Base-by-base conservation (phyloP, 2,797 vertebrate genomes). In the Myotis findleyi region DNA sequence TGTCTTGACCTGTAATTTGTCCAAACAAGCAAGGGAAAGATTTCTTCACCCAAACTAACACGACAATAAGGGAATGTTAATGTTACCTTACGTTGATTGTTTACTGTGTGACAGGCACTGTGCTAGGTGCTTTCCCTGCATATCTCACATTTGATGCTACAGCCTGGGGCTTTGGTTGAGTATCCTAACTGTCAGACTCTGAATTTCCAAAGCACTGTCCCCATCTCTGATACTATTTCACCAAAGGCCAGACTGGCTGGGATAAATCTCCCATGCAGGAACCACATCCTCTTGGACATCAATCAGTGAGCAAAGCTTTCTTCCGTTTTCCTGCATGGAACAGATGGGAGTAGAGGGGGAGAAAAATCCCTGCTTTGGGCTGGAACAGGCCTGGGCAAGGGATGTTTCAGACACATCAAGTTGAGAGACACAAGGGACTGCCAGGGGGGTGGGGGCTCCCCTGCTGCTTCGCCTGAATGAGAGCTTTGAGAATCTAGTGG, bases 351-450 rank as follows among this genome's bases (percentile, higher is more conserved):
- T 36, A 27, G 49, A 88, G 47, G 18, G 51, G 62, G 38, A 69
- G 90, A 47, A 64, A 92, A 93, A 76, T 89, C 73, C 76, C 91
- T 0, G 0, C 93, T n/a, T 11, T 36, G 59, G 86, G 86, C 93
- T 82, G 38, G 47, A 53, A 59, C 96, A 95, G 89, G 93, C 82
- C 95, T 91, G 83, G 95, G 89, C 93, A 94, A 73, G 85, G 81
- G 69, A 66, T 4, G 38, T 11, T 36, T 76, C 69, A 38, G 62
- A 53, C 17, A 17, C 49, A 17, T 5, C 6, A 12, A 11, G 6
- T 30, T 8, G 81, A 93, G 77, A 84, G 49, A 85, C 55, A 6
- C 2, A 0, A 0, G 87, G 33, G 53, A n/a, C 53, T n/a, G 71
- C 55, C 27, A 3, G 11, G 38, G 53, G 57, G 30, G 30, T 6